Conservation (phyloP, 1,140 invertebrate species). For the Zaprionus davidi region DNA sequence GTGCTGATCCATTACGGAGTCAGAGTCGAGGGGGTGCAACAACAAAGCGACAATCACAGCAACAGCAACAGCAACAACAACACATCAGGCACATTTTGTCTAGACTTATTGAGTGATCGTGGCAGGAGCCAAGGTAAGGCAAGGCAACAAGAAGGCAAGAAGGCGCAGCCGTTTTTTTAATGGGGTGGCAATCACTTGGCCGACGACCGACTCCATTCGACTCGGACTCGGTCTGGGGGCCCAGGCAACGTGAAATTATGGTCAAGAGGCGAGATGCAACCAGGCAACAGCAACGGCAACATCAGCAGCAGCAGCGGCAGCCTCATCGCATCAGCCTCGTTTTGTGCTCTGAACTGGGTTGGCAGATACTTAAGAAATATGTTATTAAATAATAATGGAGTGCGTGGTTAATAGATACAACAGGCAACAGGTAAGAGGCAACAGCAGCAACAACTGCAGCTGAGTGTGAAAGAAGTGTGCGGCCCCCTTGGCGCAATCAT, state of each 20-base stretch:
- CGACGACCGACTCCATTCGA: conserved; percentile 57
- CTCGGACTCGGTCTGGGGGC: conserved; percentile 38
- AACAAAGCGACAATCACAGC: conserved; percentile 74
- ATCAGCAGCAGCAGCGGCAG: conserved; percentile 19
- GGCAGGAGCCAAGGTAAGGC: conserved; percentile 68
- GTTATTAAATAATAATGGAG: conserved; percentile 83
- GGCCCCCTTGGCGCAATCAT: conserved; percentile 70
- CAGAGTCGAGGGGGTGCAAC: conserved; percentile 4
- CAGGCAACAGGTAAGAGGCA: conserved; percentile 50
- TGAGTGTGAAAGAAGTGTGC: conserved; percentile 74
- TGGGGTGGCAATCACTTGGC: conserved; percentile 83
- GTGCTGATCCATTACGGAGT: conserved; percentile 77
- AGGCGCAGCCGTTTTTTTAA: conserved; percentile 81
- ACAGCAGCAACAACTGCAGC: conserved; percentile 41
- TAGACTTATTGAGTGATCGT: conserved; percentile 83
- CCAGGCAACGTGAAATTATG: conserved; percentile 71
- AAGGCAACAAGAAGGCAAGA: conserved; percentile 35
- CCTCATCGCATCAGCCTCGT: conserved; percentile 59
- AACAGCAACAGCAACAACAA: conserved; percentile 47
- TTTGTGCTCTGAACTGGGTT: conserved; percentile 81
- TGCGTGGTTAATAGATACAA: conserved; percentile 83
- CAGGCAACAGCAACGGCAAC: conserved; percentile 20
- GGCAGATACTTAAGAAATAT: conserved; percentile 83
- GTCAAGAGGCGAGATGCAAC: conserved; percentile 61
- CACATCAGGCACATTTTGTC: conserved; percentile 76